Base-by-base conservation (phyloP, 1,140 invertebrate species). In the Lasioglossum albipes region DNA sequence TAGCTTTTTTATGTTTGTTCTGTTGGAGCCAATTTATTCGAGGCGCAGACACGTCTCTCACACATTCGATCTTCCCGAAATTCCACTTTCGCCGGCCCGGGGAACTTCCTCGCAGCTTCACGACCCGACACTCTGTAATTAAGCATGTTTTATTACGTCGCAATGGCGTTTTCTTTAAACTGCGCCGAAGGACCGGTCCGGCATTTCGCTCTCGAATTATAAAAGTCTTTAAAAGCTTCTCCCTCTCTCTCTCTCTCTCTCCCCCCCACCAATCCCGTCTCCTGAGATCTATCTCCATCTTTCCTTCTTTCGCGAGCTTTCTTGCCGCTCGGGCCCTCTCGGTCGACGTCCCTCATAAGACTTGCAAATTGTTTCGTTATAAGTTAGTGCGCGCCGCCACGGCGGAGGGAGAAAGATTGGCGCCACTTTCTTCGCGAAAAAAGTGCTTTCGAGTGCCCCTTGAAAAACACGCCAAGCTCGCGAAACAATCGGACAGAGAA, bases 301-400 rank as follows among this genome's bases (percentile, higher is more conserved):
- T 12, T 49, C 10, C 0, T 13, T 49, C 45, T 22, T 5, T 59
- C n/a, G 41, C 45, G 31, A 49, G 18, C n/a, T 31, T 42, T 45
- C 22, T 18, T 13, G 20, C 13, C 12, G 42, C 49, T 73, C 64
- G 4, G 10, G 36, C 62, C 52, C 31, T 52, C 54, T 62, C 67
- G 52, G 74, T 41, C 52, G 31, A 16, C 54, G 65, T 49, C 59
- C 59, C 57, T 88, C 84, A 85, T 84, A 86, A 88, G 85, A 89
- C 88, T 89, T 89, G 86, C 86, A 89, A 89, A 89, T 89, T 88
- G 84, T 89, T 90, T 88, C 84, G 80, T 85, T 86, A 90, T 88
- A 88, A 89, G 84, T 88, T 88, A 84, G 86, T 77, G 82, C 76
- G 86, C 70, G 86, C 70, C 79, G 85, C 76, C 82, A 85, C 71